Base-by-base conservation (phyloP, 2,888 invertebrate genomes). In the Tachina fera region DNA sequence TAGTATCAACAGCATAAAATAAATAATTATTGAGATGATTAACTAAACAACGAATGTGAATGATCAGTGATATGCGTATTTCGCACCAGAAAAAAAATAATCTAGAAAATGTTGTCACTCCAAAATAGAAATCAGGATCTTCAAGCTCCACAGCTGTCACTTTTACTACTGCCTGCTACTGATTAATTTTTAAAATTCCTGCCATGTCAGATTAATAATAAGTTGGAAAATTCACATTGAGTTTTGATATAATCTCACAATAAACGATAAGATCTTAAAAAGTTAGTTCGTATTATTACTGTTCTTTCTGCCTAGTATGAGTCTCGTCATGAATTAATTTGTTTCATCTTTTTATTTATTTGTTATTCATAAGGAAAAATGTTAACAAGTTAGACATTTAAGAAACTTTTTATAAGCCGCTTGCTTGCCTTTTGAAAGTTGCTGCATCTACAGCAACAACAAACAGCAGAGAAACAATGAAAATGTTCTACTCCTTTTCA, bases 381-480 rank as follows among this genome's bases (percentile, higher is more conserved):
- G 86, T 83, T 79, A 86, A 86, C 86, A 86, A 86, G 83, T 86
- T 83, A 67, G 83, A 76, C 83, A 86, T 83, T 79, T 83, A 79
- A 86, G 67, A 83, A 68, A 76, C 86, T 83, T 86, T 76, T 72
- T 74, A 82, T 86, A 83, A 80, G 83, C 86, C 86, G 86, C 86
- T 83, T 71, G 75, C 76, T 67, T 31, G 31, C 6, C 31, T 31
- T 31, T 6, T 31, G 31, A 31, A 31, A 31, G 31, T 83, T 71
- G 75, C 80, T 67, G 71, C 80, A 76, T 51, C 74, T 68, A 53
- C 31, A 51, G n/a, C 51, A 75, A n/a, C 51, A 1, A 31, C 3
- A 31, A 1, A 31, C 3, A 31, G 31, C 3, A 31, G 31, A 11
- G 45, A 51, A 77, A 83, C 83, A 83, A 83, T 77, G 77, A 45